A percentile compares a stretch with the other conserved stretches of the same genome.
These are phyloP conservation scores for Penelope pileata DNA, from an alignment of 2,113 vertebrate species.

Conservation along the genomic window DNA sequence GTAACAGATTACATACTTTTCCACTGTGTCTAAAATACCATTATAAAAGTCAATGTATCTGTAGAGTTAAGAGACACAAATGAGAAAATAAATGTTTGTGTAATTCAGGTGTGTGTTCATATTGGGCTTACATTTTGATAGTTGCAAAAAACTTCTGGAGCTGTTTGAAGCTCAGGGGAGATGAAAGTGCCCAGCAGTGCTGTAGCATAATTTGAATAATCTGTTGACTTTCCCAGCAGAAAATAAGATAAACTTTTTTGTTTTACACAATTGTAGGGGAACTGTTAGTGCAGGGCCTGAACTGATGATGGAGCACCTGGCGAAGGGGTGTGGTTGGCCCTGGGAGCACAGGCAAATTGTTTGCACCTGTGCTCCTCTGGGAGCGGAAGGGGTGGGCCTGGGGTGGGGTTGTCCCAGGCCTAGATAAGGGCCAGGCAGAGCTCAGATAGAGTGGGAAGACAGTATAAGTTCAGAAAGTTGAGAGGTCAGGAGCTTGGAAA, in stretches of 20 bases:
- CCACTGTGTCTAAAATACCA: not conserved
- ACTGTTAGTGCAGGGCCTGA: no score
- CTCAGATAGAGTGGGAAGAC: no score
- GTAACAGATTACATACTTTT: not conserved
- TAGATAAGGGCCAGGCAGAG: no score
- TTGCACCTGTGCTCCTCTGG: no score
- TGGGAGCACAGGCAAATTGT: no score
- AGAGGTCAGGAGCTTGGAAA: no score
- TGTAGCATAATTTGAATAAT: not conserved
- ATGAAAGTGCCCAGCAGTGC: not conserved
- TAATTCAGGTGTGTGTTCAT: not conserved
- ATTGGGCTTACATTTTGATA: not conserved
- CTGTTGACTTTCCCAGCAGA: not conserved
- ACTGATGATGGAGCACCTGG: no score
- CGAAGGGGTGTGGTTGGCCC: no score
- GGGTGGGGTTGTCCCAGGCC: no score
- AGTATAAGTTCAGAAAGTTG: no score
- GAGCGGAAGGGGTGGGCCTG: no score
- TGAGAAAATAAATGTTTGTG: not conserved
- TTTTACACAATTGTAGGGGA: not conserved
- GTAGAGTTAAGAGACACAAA: not conserved
- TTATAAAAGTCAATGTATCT: not conserved
- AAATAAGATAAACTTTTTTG: not conserved
- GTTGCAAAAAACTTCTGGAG: not conserved
- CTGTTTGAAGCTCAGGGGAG: not conserved